Percentiles rank a stretch among this genome's conserved stretches.
These are phyloP conservation scores for Plebejus melissa DNA, from an alignment of 2,888 invertebrate species.

Conservation along the genomic window DNA sequence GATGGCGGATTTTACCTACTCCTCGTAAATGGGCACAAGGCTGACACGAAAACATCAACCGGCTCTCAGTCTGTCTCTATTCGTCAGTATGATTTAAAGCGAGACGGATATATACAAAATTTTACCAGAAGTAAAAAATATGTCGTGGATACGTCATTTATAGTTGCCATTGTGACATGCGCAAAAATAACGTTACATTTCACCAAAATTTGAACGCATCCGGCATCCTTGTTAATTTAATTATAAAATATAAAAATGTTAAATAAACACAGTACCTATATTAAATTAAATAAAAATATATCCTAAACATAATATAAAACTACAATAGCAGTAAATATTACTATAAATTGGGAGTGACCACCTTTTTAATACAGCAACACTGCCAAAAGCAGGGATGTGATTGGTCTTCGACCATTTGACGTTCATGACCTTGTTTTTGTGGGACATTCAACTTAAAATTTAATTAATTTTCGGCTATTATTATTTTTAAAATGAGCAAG, in stretches of 20 bases:
- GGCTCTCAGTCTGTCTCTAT: constrained; percentile 72
- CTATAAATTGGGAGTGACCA: not conserved
- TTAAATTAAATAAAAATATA: not conserved
- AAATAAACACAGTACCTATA: too few species aligned
- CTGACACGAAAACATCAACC: constrained; percentile 80
- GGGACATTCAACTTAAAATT: too few species aligned
- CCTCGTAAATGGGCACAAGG: constrained; percentile 79
- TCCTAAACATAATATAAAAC: not conserved
- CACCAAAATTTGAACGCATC: constrained; percentile 54
- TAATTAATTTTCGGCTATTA: too few species aligned
- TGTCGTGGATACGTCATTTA: constrained; percentile 60
- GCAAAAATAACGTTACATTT: constrained; percentile 51
- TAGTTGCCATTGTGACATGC: constrained; percentile 70
- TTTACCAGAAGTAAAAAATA: constrained; percentile 59
- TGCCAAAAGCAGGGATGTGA: not conserved
- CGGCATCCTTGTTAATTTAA: constrained; percentile 28
- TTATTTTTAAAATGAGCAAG: too few species aligned
- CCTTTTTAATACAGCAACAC: not conserved
- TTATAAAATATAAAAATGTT: not conserved
- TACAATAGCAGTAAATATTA: not conserved
- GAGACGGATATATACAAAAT: constrained; percentile 67
- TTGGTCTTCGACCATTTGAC: not conserved
- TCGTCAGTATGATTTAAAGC: constrained; percentile 55
- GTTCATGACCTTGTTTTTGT: not conserved
- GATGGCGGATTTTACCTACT: constrained; percentile 81